Conservation (phyloP, 2,888 invertebrate species). For the Rhynchonema sp. region DNA sequence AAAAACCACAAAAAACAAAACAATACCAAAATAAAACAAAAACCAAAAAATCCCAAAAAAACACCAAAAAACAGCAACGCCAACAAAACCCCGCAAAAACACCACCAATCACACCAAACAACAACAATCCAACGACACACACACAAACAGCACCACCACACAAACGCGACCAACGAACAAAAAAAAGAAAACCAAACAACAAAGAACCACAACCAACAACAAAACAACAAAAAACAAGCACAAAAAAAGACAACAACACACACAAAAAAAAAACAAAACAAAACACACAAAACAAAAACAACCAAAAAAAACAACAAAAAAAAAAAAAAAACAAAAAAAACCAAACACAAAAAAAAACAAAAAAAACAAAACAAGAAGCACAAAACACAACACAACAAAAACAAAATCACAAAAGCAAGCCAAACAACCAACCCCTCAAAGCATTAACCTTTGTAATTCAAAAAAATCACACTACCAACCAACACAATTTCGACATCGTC, state of each 20-base stretch:
- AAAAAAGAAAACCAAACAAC: not conserved
- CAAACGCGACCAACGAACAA: not conserved
- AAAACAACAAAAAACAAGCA: not conserved
- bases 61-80: no score
- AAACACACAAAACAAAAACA: not conserved
- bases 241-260: not conserved
- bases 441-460: not conserved
- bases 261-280: not conserved
- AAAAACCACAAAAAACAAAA: no score
- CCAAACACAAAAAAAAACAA: not conserved
- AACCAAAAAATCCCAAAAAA: no score
- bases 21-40: no score
- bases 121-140: no score
- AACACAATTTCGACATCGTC: not conserved
- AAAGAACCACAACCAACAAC: not conserved
- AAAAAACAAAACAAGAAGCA: not conserved
- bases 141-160: no score
- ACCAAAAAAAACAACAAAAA: not conserved
- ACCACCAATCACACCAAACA: no score
- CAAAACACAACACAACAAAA: not conserved
- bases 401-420: not conserved
- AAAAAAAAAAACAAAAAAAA: not conserved
- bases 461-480: not conserved
- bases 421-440: not conserved
- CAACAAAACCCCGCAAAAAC: no score